phyloP scores from a whole-genome alignment of 1,140 invertebrate genomes.

The Drosophila tani region DNA sequence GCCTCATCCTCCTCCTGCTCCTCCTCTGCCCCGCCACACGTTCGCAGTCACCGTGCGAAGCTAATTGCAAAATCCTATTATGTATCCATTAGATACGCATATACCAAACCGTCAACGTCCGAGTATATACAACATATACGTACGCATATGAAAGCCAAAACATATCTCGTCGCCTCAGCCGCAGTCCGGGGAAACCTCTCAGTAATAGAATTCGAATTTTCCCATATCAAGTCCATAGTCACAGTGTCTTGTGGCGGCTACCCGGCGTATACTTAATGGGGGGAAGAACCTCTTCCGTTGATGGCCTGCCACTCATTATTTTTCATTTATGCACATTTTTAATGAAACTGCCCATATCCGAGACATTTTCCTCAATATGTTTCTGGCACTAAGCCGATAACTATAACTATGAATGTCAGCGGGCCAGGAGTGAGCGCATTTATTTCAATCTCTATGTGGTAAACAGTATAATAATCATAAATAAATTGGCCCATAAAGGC shows the following conservation, averaged over 20 bases:
- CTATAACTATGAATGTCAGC: conserved; percentile 17
- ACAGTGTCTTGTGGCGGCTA: conserved; percentile 23
- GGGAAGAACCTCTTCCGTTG: conserved; percentile 12
- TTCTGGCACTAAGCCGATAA: conserved; percentile 17
- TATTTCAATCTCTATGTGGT: conserved; percentile 50
- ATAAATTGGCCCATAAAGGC: conserved; percentile 49
- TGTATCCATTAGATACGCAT: conserved; percentile 82
- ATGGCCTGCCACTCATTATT: conserved; percentile 46
- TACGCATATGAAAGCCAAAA: conserved; percentile 30
- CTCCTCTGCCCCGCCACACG: not conserved
- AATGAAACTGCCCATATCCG: conserved; percentile 21
- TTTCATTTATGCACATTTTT: conserved; percentile 54
- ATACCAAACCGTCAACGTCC: conserved; percentile 9
- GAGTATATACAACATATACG: not conserved
- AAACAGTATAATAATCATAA: conserved; percentile 69
- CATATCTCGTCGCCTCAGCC: conserved; percentile 18
- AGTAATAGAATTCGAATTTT: conserved; percentile 45
- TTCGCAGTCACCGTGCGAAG: conserved; percentile 34
- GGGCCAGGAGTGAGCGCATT: conserved; percentile 6
- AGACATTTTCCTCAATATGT: conserved; percentile 21
- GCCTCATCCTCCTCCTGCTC: not conserved
- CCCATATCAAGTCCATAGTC: conserved; percentile 23
- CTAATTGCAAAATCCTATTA: conserved; percentile 84
- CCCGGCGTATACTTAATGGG: conserved; percentile 40
- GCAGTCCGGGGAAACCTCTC: not conserved